Base-by-base conservation (phyloP, 1,140 invertebrate species). In the Daktulosphaira vitifoliae region DNA sequence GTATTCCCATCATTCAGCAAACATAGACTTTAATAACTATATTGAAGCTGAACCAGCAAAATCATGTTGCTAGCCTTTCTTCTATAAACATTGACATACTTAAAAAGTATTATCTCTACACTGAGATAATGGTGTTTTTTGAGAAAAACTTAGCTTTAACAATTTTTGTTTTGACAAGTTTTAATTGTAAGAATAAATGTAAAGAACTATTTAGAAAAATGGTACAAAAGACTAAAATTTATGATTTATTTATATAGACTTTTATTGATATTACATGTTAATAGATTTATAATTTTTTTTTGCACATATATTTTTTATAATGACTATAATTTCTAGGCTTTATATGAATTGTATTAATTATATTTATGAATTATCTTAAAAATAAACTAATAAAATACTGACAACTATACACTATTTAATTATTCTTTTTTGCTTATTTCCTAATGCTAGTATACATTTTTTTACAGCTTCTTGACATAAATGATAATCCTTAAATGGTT, bases 21-120 rank as follows among this genome's bases (percentile, higher is more conserved):
- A 88, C 70, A 46, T 67, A 50, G 88, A 90, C 75, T 88, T 87
- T 71, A 71, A 72, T 69, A 89, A 90, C 78, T 78, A 94, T 67
- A 81, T 89, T 23, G 90, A 94, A 76, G 92, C 88, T 0, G 91
- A 95, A 75, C 86, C 90, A 5, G 89, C 91, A 53, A 87, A 87
- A 73, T 86, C 85, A 49, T 86, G 89, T 42, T 95, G 92, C 77
- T 96, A 62, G 38, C 8, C 23, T 13, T 29, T 16, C 39, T n/a
- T n/a, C n/a, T n/a, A n/a, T n/a, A n/a, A n/a, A n/a, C n/a, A n/a
- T n/a, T n/a, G n/a, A n/a, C n/a, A n/a, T n/a, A n/a, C n/a, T n/a
- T n/a, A n/a, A n/a, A n/a, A n/a, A n/a, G n/a, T n/a, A n/a, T n/a
- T n/a, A n/a, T 48, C 5, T 15, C n/a, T 3, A 26, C 39, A 44